These are phyloP conservation scores for Myotis daubentonii DNA, from an alignment of 2,797 vertebrate genomes.

Conservation along the genomic window DNA sequence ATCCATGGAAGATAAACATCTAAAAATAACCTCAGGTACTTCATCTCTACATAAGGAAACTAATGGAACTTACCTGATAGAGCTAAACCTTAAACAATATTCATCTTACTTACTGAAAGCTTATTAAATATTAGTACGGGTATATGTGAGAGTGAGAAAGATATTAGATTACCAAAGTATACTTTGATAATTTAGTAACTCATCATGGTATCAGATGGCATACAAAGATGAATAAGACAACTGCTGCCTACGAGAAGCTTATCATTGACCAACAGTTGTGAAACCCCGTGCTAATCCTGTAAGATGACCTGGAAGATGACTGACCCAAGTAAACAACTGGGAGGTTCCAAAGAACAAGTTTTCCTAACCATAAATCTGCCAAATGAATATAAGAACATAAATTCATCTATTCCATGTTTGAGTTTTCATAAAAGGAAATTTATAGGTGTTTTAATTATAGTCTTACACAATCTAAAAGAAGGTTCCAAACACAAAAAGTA, in stretches of 20 bases:
- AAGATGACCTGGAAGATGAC: neutral
- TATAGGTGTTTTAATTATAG: neutral
- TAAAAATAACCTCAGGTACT: slow-evolving; percentile 5
- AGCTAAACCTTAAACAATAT: neutral
- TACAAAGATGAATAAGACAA: neutral
- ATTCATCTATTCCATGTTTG: neutral
- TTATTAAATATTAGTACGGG: neutral
- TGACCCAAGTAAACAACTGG: neutral
- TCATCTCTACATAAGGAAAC: neutral
- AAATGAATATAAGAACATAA: neutral
- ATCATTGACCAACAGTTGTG: neutral
- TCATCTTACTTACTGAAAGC: slow-evolving; percentile 24
- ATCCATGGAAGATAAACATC: neutral
- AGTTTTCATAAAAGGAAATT: slow-evolving; percentile 24
- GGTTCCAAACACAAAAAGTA: slow-evolving; percentile 36
- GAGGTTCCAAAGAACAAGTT: neutral
- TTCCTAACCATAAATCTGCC: neutral
- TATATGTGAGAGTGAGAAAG: neutral
- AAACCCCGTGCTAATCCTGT: neutral
- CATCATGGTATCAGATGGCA: neutral
- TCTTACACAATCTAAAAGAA: neutral
- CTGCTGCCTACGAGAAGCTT: slow-evolving; percentile 7
- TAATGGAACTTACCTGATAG: slow-evolving; percentile 17
- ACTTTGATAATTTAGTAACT: slow-evolving; percentile 4
- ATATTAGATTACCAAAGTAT: neutral